Conservation (phyloP, 2,113 vertebrate species). For the Podiceps cristatus region DNA sequence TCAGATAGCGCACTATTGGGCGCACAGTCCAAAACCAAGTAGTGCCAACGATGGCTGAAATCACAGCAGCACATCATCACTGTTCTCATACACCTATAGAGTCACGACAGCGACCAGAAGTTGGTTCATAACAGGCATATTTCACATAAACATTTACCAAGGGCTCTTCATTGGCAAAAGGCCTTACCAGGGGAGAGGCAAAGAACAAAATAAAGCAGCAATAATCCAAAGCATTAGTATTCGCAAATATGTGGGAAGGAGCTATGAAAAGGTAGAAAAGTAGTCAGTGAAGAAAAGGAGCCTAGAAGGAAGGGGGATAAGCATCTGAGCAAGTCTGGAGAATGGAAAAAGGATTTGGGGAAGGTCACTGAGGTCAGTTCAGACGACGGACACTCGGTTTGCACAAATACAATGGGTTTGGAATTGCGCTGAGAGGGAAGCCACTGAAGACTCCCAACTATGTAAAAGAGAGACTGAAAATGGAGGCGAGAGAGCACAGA, state of each 20-base stretch:
- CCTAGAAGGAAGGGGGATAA: neutral
- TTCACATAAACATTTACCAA: neutral
- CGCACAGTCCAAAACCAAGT: neutral
- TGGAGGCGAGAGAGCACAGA: neutral
- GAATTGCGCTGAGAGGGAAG: neutral
- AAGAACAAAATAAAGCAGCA: neutral
- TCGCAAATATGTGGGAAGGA: neutral
- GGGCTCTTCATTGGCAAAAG: neutral
- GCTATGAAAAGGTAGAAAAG: neutral
- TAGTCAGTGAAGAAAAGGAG: neutral
- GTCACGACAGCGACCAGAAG: neutral
- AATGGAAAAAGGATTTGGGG: neutral
- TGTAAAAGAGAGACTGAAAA: neutral
- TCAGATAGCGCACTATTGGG: neutral
- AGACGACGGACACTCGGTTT: neutral
- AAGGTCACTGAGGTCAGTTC: neutral
- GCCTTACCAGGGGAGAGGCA: neutral
- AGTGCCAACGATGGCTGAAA: neutral
- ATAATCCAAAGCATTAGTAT: neutral
- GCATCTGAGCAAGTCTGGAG: neutral
- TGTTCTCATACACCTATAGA: rapidly evolving
- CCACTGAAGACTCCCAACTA: neutral
- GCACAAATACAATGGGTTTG: neutral
- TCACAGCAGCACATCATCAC: neutral
- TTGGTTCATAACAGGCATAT: rapidly evolving